phyloP scores from a whole-genome alignment of 2,888 invertebrate species.

The Tiphia femorata region DNA sequence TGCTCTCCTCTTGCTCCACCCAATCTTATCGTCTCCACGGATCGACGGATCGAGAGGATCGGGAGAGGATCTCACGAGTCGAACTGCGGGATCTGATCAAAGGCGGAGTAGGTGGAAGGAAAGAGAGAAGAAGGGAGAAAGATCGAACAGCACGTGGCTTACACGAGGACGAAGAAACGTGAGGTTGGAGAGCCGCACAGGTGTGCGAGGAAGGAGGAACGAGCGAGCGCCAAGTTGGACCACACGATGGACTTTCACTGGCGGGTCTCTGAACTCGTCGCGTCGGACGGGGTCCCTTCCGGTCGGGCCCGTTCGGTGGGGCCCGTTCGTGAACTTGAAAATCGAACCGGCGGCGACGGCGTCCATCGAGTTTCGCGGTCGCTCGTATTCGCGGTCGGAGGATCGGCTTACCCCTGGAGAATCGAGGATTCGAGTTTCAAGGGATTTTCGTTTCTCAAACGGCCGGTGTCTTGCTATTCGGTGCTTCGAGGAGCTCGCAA shows the following conservation, averaged over 20 bases:
- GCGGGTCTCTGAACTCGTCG: conserved; percentile 58
- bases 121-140: conserved; percentile 7
- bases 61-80: background rate
- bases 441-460: too few relatives aligned
- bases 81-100: background rate
- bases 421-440: too few relatives aligned
- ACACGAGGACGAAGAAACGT: conserved; percentile 7
- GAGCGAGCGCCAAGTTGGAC: conserved; percentile 26
- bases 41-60: background rate
- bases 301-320: conserved; percentile 27
- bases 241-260: conserved; percentile 60
- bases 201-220: too few relatives aligned
- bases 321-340: conserved; percentile 56
- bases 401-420: too few relatives aligned
- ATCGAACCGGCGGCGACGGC: conserved; percentile 30
- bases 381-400: too few relatives aligned
- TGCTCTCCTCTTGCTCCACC: background rate
- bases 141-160: conserved; percentile 10
- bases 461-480: too few relatives aligned
- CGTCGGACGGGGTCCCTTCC: conserved; percentile 32
- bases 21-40: background rate
- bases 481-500: too few relatives aligned
- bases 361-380: conserved; percentile 32
- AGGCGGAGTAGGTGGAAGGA: conserved; percentile 5
- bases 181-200: conserved; percentile 32